Evolutionary conservation across 2,797 vertebrate genomes (phyloP).

Genomic region (Tauraco hartlaubi): DNA sequence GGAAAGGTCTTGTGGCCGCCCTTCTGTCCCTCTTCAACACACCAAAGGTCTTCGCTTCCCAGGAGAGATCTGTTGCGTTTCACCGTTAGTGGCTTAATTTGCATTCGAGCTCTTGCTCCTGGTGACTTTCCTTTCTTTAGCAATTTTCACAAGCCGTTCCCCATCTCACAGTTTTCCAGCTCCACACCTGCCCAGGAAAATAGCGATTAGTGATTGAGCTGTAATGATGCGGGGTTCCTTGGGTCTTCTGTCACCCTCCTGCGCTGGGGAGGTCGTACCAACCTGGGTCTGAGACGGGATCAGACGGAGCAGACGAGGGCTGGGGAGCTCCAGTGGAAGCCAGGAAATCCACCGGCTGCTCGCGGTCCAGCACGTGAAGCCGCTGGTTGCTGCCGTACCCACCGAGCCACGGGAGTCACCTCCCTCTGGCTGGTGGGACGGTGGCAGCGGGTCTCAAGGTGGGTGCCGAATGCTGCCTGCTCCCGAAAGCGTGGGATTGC

Average conservation of each 20-base stretch:
- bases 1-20: not conserved
- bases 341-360: not conserved
- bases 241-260: not conserved
- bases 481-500: not conserved
- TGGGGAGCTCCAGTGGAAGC: not conserved
- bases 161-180: not conserved
- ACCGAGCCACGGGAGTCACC: accelerated
- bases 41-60: not conserved
- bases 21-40: not conserved
- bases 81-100: not conserved
- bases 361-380: too few relatives aligned
- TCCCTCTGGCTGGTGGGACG: too few relatives aligned
- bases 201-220: accelerated
- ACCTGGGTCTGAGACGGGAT: not conserved
- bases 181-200: not conserved
- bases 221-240: not conserved
- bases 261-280: not conserved
- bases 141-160: accelerated
- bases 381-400: not conserved
- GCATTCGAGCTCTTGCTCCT: not conserved
- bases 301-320: too few relatives aligned
- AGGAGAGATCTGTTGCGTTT: not conserved
- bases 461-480: not conserved
- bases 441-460: not conserved
- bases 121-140: accelerated